Conservation (phyloP, 2,113 vertebrate species). For the Pachypanchax playfairii region DNA sequence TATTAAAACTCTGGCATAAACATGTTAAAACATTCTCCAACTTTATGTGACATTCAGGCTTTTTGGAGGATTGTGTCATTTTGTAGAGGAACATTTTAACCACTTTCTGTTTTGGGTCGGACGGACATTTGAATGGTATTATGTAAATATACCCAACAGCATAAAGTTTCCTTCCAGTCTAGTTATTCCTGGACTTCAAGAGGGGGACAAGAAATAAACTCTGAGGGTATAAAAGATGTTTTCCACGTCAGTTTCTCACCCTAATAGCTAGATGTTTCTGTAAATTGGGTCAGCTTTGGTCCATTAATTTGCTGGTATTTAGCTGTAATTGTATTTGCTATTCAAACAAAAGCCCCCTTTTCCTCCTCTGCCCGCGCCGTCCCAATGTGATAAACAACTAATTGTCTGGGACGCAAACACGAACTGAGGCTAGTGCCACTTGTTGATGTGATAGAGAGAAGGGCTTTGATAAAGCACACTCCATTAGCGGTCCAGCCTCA, state of each 20-base stretch:
- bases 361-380: background rate
- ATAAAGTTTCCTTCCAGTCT: too few relatives aligned
- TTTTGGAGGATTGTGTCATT: too few relatives aligned
- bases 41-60: too few relatives aligned
- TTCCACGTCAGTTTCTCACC: background rate
- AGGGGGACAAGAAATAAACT: background rate
- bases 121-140: too few relatives aligned
- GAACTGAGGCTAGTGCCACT: conserved; percentile 20
- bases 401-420: conserved; percentile 37
- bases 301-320: background rate
- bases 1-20: too few relatives aligned
- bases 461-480: conserved; percentile 28
- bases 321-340: conserved; percentile 15
- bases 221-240: background rate
- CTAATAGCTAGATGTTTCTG: background rate
- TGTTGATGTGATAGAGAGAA: conserved; percentile 34
- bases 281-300: background rate
- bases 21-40: too few relatives aligned
- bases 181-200: background rate
- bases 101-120: too few relatives aligned
- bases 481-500: conserved; percentile 23
- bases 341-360: conserved; percentile 19
- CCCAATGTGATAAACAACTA: conserved; percentile 20
- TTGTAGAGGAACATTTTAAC: too few relatives aligned
- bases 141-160: too few relatives aligned